Percentiles rank a stretch among this genome's conserved stretches.
These are phyloP conservation scores for Apotomis betuletana DNA, from an alignment of 2,888 invertebrate genomes.

Conservation along the genomic window DNA sequence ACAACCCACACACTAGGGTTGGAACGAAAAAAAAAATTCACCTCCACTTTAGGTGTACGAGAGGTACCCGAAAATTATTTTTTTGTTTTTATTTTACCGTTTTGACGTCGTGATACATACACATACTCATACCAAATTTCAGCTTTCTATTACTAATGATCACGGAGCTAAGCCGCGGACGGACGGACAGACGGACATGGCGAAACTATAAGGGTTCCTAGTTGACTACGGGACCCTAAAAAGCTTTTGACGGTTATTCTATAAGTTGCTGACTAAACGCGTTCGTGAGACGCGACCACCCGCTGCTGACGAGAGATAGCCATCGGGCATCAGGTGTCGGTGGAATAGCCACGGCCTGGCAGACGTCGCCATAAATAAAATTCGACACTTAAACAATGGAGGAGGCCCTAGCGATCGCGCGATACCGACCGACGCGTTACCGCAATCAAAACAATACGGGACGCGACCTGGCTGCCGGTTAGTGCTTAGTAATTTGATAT, in stretches of 20 bases:
- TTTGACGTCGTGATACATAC: too few species aligned
- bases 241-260: neutral
- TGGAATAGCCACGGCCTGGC: conserved; percentile 54
- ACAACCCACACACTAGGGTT: too few species aligned
- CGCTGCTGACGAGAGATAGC: conserved; percentile 63
- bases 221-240: too few species aligned
- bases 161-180: too few species aligned
- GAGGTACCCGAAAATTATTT: too few species aligned
- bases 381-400: conserved; percentile 76
- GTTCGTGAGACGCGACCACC: conserved; percentile 60
- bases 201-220: too few species aligned
- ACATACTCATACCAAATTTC: too few species aligned
- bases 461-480: conserved; percentile 55
- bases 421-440: conserved; percentile 57
- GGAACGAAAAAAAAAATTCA: too few species aligned
- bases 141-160: too few species aligned
- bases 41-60: too few species aligned
- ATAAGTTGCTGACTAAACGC: neutral
- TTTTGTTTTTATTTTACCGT: too few species aligned
- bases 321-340: conserved; percentile 73
- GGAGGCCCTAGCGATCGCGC: conserved; percentile 59
- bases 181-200: too few species aligned
- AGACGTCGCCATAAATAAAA: conserved; percentile 70
- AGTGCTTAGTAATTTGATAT: conserved; percentile 50
- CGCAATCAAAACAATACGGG: conserved; percentile 62